A percentile compares a stretch with the other conserved stretches of the same genome.
Conservation (phyloP, 2,888 invertebrate species). For the Parnassius glacialis region DNA sequence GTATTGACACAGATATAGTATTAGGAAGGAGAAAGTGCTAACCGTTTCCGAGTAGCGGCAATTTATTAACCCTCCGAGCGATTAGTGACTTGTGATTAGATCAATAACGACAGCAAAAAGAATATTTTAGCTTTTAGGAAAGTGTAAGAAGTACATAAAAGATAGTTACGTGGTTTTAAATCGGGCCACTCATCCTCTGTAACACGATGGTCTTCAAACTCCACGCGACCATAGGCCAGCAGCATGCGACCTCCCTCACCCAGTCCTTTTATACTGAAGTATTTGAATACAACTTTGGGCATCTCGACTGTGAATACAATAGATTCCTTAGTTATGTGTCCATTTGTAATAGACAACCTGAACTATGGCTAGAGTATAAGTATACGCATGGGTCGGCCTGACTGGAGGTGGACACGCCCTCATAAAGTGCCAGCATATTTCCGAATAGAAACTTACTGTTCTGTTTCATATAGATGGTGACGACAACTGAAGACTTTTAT, state of each 20-base stretch:
- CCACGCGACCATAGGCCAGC: slow-evolving; percentile 80
- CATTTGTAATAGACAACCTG: too few species aligned
- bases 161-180: slow-evolving; percentile 43
- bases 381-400: too few species aligned
- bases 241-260: slow-evolving; percentile 82
- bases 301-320: neutral
- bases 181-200: slow-evolving; percentile 70
- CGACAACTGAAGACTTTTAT: too few species aligned
- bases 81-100: neutral
- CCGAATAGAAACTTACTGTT: too few species aligned
- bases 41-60: neutral
- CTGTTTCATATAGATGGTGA: too few species aligned
- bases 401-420: too few species aligned
- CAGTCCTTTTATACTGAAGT: slow-evolving; percentile 82
- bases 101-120: neutral
- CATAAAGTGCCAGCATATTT: too few species aligned
- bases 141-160: slow-evolving; percentile 62
- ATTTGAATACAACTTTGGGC: slow-evolving; percentile 38
- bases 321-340: too few species aligned
- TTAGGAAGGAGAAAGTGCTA: too few species aligned
- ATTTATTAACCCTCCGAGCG: neutral
- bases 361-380: too few species aligned
- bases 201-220: slow-evolving; percentile 82
- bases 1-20: too few species aligned
- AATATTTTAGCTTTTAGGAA: slow-evolving; percentile 30